phyloP scores from a whole-genome alignment of 2,888 invertebrate genomes.

The Pycnomerus fuliginosus region DNA sequence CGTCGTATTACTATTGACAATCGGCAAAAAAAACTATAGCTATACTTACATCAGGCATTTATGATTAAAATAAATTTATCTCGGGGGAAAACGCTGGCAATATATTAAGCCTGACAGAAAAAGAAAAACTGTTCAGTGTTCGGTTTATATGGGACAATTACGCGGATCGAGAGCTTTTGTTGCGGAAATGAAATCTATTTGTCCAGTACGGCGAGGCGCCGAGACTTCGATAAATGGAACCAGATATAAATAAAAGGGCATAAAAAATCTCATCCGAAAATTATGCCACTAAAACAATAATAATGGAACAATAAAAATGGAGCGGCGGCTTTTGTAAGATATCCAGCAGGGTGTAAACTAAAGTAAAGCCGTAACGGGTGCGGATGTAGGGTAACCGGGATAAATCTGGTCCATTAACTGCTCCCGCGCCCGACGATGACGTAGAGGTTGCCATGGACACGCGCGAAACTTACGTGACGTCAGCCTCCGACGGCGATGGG shows the following conservation, averaged over 20 bases:
- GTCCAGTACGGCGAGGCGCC: conserved; percentile 13
- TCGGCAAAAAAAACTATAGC: too few relatives aligned
- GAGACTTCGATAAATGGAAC: conserved; percentile 12
- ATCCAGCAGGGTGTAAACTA: conserved; percentile 27
- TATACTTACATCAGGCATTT: too few relatives aligned
- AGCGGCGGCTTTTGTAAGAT: conserved; percentile 24
- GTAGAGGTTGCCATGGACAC: conserved; percentile 33
- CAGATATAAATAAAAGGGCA: conserved; percentile 17
- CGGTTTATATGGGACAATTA: too few relatives aligned
- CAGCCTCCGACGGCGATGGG: conserved; percentile 29
- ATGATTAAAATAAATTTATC: too few relatives aligned
- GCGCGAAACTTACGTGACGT: conserved; percentile 32
- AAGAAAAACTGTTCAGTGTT: too few relatives aligned
- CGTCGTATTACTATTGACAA: too few relatives aligned
- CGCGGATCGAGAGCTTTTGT: conserved; percentile 13
- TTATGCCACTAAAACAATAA: conserved; percentile 21
- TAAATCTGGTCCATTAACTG: conserved; percentile 34
- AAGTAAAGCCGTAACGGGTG: conserved; percentile 26
- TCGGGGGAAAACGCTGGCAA: conserved; percentile 14
- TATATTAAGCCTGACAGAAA: too few relatives aligned
- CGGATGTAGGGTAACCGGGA: conserved; percentile 27
- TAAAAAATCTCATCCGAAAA: conserved; percentile 12
- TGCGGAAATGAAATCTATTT: conserved; percentile 15
- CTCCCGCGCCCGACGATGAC: conserved; percentile 33
- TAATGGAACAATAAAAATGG: conserved; percentile 29